phyloP scores from a whole-genome alignment of 2,797 vertebrate genomes.

The Sebastes trivittatus region DNA sequence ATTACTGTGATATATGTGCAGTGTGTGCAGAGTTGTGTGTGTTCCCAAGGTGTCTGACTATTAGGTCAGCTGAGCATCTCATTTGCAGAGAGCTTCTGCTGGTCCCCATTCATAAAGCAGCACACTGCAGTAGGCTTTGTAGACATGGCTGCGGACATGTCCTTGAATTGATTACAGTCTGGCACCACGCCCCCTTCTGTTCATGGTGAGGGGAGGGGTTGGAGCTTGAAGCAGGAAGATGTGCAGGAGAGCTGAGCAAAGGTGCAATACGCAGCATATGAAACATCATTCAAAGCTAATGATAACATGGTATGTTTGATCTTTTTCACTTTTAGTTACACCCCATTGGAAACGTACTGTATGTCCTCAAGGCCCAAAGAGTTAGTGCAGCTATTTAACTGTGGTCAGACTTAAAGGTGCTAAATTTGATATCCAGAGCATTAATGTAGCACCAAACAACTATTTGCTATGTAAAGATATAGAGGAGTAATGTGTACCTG shows the following conservation, averaged over 20 bases:
- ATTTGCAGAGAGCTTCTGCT: slow-evolving; percentile 8
- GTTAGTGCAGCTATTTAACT: not conserved
- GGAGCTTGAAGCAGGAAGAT: not conserved
- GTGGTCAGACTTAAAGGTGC: not conserved
- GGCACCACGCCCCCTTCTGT: slow-evolving; percentile 24
- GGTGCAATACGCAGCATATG: not conserved
- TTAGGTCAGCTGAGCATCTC: slow-evolving; percentile 14
- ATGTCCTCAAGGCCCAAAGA: not conserved
- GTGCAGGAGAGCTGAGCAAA: not conserved
- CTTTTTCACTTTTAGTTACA: not conserved
- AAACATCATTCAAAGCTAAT: not conserved
- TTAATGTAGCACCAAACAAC: no score
- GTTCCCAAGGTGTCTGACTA: not conserved
- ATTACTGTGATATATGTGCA: not conserved
- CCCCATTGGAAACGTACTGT: not conserved
- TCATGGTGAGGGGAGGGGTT: slow-evolving; percentile 12
- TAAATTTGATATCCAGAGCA: no score
- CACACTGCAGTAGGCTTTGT: slow-evolving; percentile 48
- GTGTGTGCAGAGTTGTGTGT: not conserved
- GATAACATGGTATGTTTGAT: not conserved
- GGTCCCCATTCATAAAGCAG: slow-evolving; percentile 33
- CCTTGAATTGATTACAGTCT: slow-evolving; percentile 62
- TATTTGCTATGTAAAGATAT: no score
- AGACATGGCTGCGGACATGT: slow-evolving; percentile 54
- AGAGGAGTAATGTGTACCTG: no score